Evolutionary conservation across 2,888 invertebrate genomes (phyloP), one percentile per base, ranked within the genome.

Genomic region (Pyrochroa serraticornis): DNA sequence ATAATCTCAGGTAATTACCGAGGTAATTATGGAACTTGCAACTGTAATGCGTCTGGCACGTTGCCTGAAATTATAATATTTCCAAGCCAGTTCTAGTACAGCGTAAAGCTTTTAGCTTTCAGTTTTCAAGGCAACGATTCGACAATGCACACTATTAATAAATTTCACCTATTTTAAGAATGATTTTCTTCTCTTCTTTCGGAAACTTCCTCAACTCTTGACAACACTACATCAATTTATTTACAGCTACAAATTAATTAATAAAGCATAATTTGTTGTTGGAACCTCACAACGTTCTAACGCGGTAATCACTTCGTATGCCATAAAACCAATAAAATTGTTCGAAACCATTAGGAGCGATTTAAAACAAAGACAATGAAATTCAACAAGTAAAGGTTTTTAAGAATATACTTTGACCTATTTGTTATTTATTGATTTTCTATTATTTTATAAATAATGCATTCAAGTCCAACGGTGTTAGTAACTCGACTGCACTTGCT

Each of bases 61-160:
- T 50, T 56, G 56, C 56, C 56, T 56, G 50, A 50, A 55, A 48
- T 48, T 55, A 37, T 55, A 48, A 55, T 48, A 55, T 55, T 39
- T 39, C 12, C 39, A 39, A 39, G 8, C 10, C 13, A 39, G 12
- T 30, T 42, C 43, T 22, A 50, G 50, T 35, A 50, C 50, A 42
- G 32, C 35, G 36, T 42, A 43, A 50, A 42, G 50, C 50, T 43
- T 50, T 50, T 43, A 50, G 50, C 50, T 50, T 50, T 10, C 50
- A 50, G 41, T 48, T 48, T 46, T 49, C 41, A 49, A 49, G 36
- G 50, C 31, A 22, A 36, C 35, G 12, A 47, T 7, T 8, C 10
- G 12, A 37, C 31, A 47, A 47, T 44, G 22, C 22, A 22, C 22
- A 22, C 22, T 22, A 22, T 22, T 22, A 22, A 22, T 22, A 22